These are phyloP conservation scores for Xestia c-nigrum DNA, from an alignment of 2,888 invertebrate species.

Conservation along the genomic window DNA sequence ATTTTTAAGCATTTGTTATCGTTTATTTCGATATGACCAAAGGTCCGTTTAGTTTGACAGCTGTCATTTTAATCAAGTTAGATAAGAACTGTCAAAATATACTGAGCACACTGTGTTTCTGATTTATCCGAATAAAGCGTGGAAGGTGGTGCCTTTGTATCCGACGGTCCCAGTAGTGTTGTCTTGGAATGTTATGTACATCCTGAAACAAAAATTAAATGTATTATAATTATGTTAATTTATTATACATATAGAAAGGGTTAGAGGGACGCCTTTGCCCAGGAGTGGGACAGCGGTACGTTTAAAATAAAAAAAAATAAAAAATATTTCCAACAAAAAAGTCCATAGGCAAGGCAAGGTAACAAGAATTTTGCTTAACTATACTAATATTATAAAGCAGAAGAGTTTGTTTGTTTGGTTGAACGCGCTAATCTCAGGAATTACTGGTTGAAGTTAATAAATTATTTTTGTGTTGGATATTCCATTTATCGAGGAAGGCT, in stretches of 20 bases:
- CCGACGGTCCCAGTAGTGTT: constrained; percentile 91
- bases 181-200: constrained; percentile 92
- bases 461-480: too few species aligned
- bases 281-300: background rate
- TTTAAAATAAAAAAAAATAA: too few species aligned
- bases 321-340: too few species aligned
- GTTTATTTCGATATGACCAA: background rate
- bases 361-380: too few species aligned
- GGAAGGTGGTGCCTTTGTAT: constrained; percentile 92
- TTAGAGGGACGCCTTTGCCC: background rate
- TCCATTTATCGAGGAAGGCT: too few species aligned
- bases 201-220: constrained; percentile 89
- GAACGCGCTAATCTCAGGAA: too few species aligned
- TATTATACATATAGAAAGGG: background rate
- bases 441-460: too few species aligned
- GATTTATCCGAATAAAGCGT: constrained; percentile 89
- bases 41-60: background rate
- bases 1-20: background rate
- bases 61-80: background rate
- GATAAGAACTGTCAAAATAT: background rate
- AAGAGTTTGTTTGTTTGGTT: too few species aligned
- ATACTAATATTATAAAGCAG: too few species aligned
- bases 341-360: too few species aligned
- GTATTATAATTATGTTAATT: background rate
- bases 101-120: constrained; percentile 15